Evolutionary conservation across 2,797 vertebrate genomes (phyloP).

Genomic region (Micropoecilia bifurca): DNA sequence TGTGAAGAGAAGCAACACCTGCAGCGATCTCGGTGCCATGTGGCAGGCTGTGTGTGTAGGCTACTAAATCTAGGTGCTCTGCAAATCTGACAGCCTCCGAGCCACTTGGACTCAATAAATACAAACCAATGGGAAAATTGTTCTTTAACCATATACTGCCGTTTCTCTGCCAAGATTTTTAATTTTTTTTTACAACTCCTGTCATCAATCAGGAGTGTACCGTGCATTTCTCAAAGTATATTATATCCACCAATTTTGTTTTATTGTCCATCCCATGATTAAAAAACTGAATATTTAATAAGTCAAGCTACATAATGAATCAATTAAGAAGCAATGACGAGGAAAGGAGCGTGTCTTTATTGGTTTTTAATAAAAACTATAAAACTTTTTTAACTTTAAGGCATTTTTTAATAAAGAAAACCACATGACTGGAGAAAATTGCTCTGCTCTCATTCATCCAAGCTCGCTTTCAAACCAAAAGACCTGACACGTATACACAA

Average conservation of each 20-base stretch:
- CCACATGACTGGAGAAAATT: constrained; percentile 25
- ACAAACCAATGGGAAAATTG: constrained; percentile 12
- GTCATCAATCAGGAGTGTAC: constrained; percentile 53
- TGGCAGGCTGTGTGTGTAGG: constrained; percentile 40
- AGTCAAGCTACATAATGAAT: constrained; percentile 60
- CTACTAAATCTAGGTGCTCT: constrained; percentile 50
- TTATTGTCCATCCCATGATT: constrained; percentile 33
- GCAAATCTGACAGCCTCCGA: constrained; percentile 40
- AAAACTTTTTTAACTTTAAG: constrained; percentile 65
- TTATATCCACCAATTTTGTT: constrained; percentile 28
- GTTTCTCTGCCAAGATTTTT: constrained; percentile 46
- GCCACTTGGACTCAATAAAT: constrained; percentile 48
- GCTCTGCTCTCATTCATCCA: constrained; percentile 36
- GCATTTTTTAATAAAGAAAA: constrained; percentile 53
- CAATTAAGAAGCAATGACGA: constrained; percentile 66
- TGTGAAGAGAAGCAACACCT: constrained; percentile 55
- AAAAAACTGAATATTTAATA: constrained; percentile 49
- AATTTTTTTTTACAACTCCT: constrained; percentile 36
- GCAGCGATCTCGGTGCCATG: constrained; percentile 54
- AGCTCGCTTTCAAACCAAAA: constrained; percentile 33
- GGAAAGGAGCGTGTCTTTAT: constrained; percentile 59
- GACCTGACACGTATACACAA: constrained; percentile 10
- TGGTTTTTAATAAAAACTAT: constrained; percentile 66
- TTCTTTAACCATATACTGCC: constrained; percentile 8
- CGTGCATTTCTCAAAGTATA: constrained; percentile 53